phyloP scores from a whole-genome alignment of 2,797 vertebrate genomes.

The Moxostoma hubbsi region DNA sequence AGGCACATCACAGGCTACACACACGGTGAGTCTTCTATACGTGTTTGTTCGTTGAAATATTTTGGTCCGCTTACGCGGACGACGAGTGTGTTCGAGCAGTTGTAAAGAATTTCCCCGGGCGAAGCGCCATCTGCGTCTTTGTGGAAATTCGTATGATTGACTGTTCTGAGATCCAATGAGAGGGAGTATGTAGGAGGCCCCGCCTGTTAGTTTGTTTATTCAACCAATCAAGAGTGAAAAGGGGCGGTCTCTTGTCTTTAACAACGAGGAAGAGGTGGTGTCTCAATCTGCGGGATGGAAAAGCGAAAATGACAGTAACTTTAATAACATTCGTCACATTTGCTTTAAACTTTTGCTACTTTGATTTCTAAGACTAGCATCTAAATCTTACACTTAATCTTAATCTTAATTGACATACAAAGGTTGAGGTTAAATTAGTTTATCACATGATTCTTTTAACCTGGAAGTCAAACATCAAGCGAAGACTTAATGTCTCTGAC shows the following conservation, averaged over 20 bases:
- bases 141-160: constrained; percentile 53
- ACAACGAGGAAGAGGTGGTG: constrained; percentile 48
- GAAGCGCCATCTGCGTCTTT: constrained; percentile 15
- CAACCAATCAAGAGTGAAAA: constrained; percentile 47
- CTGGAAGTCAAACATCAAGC: too few species aligned
- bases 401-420: too few species aligned
- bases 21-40: not conserved
- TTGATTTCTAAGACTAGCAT: too few species aligned
- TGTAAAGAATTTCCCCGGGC: constrained; percentile 9
- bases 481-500: too few species aligned
- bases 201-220: not conserved
- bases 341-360: not conserved
- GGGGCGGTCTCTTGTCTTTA: constrained; percentile 4
- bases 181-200: not conserved
- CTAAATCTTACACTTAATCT: too few species aligned
- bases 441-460: too few species aligned
- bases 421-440: too few species aligned
- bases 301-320: not conserved
- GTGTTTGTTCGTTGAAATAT: not conserved
- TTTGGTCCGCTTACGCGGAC: not conserved
- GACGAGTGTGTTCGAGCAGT: not conserved
- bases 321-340: not conserved
- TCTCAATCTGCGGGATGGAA: not conserved
- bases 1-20: not conserved
- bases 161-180: constrained; percentile 6